Evolutionary conservation across 2,888 invertebrate species (phyloP), one percentile per base, ranked within the genome.

Genomic region (Eledona agricola): DNA sequence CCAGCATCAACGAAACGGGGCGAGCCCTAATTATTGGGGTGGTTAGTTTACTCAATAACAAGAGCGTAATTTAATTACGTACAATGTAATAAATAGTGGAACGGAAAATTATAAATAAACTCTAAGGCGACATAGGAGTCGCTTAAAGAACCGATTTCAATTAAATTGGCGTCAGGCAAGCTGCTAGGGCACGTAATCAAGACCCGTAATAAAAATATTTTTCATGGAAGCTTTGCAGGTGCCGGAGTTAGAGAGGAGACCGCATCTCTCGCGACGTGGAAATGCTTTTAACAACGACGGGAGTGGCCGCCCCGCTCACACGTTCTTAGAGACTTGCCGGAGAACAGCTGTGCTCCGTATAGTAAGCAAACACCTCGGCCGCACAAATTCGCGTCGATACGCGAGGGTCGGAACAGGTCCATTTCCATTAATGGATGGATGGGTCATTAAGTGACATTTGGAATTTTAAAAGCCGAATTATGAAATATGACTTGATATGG

Each of bases 201-300:
- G 20, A 25, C 12, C 31, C 31, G 40, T 32, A 47, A 47, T 47
- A 47, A 47, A 46, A 47, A 47, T 47, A 47, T 35, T 47, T 34
- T 45, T 34, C 25, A 25, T 45, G 45, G 45, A 32, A 22, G 17
- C 34, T 15, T 45, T 34, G 45, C 45, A 45, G 45, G 45, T 45
- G 29, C 20, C 37, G 40, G 40, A 38, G 57, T 57, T 35, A 35
- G 37, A 45, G 31, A 54, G 54, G 43, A 49, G 29, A 54, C 54
- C 54, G 47, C 61, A 58, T 64, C 62, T 63, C 59, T 59, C 58
- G 38, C 64, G 68, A 72, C 73, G 66, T 70, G 72, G 62, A 71
- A 73, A 73, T 69, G 72, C 73, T 73, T 72, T 73, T 73, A 71
- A 70, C 69, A 66, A 63, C 66, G n/a, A 64, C 62, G 62, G 61